phyloP scores from a whole-genome alignment of 2,888 invertebrate species.

The Apodemia mormo region DNA sequence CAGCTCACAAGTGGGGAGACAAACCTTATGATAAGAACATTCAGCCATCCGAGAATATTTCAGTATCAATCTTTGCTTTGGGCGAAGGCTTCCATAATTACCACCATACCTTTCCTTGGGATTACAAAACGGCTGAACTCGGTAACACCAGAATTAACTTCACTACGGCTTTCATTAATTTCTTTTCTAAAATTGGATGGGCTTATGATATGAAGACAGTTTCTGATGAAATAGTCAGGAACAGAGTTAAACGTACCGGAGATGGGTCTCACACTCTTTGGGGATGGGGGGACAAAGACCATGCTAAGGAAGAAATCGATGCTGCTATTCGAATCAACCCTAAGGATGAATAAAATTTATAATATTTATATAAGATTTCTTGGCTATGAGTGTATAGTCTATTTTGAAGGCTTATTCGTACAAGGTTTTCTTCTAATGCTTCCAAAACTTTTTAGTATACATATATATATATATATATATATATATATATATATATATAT shows the following conservation, averaged over 20 bases:
- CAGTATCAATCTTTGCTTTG: conserved; percentile 85
- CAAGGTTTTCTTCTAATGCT: too few species aligned
- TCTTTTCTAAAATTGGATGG: conserved; percentile 91
- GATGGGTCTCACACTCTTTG: conserved; percentile 88
- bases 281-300: conserved; percentile 91
- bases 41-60: conserved; percentile 86
- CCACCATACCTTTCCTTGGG: conserved; percentile 93
- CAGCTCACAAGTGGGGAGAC: conserved; percentile 91
- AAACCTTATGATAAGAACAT: conserved; percentile 89
- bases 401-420: too few species aligned
- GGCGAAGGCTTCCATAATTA: conserved; percentile 95
- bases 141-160: conserved; percentile 87
- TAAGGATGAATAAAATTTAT: conserved; percentile 48
- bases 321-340: conserved; percentile 81
- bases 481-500: too few species aligned
- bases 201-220: conserved; percentile 94
- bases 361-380: neutral
- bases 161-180: conserved; percentile 89
- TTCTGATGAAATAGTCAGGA: conserved; percentile 85
- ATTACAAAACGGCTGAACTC: conserved; percentile 91
- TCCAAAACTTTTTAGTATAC: too few species aligned
- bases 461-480: too few species aligned
- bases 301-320: conserved; percentile 76
- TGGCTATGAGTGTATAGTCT: too few species aligned
- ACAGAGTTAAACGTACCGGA: conserved; percentile 87